A percentile compares a stretch with the other conserved stretches of the same genome.
phyloP scores from a whole-genome alignment of 1,140 invertebrate genomes.

The Drosophila kurseongensis region DNA sequence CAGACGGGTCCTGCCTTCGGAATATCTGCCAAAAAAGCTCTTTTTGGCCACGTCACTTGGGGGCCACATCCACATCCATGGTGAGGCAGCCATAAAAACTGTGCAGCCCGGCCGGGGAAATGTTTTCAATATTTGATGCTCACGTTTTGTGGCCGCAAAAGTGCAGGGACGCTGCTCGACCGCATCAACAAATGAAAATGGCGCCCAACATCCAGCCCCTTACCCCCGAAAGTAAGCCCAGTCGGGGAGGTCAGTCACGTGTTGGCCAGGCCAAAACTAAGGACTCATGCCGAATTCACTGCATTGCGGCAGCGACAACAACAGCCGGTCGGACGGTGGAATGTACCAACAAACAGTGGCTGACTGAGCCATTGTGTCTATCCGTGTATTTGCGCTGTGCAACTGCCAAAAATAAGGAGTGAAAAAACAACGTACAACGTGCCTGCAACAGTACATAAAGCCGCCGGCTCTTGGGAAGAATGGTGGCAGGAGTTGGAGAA shows the following conservation, averaged over 20 bases:
- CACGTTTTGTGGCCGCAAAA: conserved; percentile 72
- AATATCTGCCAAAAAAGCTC: conserved; percentile 31
- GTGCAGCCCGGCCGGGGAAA: conserved; percentile 24
- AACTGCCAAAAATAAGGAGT: conserved; percentile 52
- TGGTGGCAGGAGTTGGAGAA: not conserved
- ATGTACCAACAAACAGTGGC: conserved; percentile 41
- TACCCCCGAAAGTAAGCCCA: conserved; percentile 15
- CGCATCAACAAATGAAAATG: conserved; percentile 70
- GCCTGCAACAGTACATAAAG: conserved; percentile 55
- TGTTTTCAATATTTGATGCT: conserved; percentile 75
- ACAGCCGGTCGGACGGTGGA: conserved; percentile 11
- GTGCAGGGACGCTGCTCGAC: conserved; percentile 54
- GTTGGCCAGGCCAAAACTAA: conserved; percentile 40
- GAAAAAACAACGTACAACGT: conserved; percentile 48
- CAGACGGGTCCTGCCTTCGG: conserved; percentile 32
- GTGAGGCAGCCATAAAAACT: conserved; percentile 17
- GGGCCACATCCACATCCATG: not conserved
- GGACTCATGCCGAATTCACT: conserved; percentile 60
- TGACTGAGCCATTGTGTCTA: conserved; percentile 43
- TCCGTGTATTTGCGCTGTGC: conserved; percentile 45
- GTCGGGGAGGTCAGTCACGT: conserved; percentile 63
- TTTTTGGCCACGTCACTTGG: conserved; percentile 41
- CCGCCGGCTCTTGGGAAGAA: conserved; percentile 23
- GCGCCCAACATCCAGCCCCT: conserved; percentile 4
- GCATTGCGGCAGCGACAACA: conserved; percentile 64